Base-by-base conservation (phyloP, 2,888 invertebrate species). In the Syrphus vitripennis region DNA sequence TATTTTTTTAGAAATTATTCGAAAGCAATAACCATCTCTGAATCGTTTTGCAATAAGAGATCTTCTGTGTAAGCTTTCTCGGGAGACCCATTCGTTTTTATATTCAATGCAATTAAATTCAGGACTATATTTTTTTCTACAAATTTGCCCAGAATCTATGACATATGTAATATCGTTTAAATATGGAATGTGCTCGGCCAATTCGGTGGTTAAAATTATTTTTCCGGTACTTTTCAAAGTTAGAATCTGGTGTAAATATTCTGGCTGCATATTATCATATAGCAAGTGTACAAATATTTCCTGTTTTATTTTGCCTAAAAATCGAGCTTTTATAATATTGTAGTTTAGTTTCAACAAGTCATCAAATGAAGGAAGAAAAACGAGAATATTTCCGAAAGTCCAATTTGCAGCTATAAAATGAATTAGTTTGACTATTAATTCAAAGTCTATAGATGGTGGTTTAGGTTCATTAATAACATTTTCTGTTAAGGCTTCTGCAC, bases 91-190 rank as follows among this genome's bases (percentile, higher is more conserved):
- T 24, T 95, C 94, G 91, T 86, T 87, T 5, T 69, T 21, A 45
- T 21, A 80, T 45, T 88, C 74, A 24, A 84, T 89, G 19, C 88
- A 88, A 55, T 84, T 87, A 0, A 70, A 57, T 10, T 78, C 59
- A 12, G 78, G 45, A 21, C 83, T 57, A 59, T 88, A 89, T 40
- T 75, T 71, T 21, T 63, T 77, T 7, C 74, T 76, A 26, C 77
- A 83, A 29, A 81, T 37, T 0, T 87, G 88, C 3, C 98, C 98
- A 1, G 95, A 95, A 91, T 98, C 98, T 57, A 98, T 95, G 0
- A 98, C 98, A 91, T 96, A 98, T 0, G 96, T 96, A 0, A 98
- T 96, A 92, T 98, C 97, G 90, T 97, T 96, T 72, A 98, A 96
- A 0, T 98, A 98, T 26, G 98, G 95, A 84, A 97, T 96, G 0